Percentiles rank a stretch among this genome's conserved stretches.
Evolutionary conservation across 1,140 invertebrate species (phyloP).

Genomic region (Odontomachus brunneus): DNA sequence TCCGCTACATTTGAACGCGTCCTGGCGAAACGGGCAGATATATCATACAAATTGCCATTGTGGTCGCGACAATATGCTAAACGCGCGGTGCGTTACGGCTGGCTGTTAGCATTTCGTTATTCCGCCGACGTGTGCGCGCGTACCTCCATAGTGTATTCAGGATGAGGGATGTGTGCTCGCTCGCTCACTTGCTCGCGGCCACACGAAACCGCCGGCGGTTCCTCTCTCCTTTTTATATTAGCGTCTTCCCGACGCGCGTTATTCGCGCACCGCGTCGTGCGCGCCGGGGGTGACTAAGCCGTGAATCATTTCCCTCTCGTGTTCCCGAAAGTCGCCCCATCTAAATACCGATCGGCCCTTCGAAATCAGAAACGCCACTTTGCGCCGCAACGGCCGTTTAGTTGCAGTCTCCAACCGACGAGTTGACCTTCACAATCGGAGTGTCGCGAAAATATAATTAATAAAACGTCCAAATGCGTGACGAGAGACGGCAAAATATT

Average conservation of each 20-base stretch:
- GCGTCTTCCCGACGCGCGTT: conserved; percentile 21
- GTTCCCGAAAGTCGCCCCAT: background rate
- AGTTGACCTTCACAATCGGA: too few species aligned
- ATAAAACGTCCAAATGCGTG: too few species aligned
- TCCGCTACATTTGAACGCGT: conserved; percentile 83
- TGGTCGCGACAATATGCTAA: conserved; percentile 84
- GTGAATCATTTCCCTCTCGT: conserved; percentile 13
- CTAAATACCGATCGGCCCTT: background rate
- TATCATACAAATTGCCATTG: conserved; percentile 85
- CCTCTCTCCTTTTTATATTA: conserved; percentile 19
- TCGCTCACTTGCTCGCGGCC: background rate
- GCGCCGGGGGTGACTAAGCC: background rate
- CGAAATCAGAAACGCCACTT: background rate
- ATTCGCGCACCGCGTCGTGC: background rate
- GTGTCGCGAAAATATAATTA: too few species aligned
- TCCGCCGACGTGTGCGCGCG: conserved; percentile 29
- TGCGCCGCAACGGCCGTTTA: background rate
- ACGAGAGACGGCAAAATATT: too few species aligned
- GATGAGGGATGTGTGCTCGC: conserved; percentile 32
- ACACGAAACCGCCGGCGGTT: conserved; percentile 13
- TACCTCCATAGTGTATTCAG: background rate
- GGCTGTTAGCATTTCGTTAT: conserved; percentile 82
- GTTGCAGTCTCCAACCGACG: too few species aligned
- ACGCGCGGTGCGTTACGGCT: conserved; percentile 55
- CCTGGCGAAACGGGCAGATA: conserved; percentile 78